Evolutionary conservation across 2,888 invertebrate species (phyloP), one percentile per base, ranked within the genome.

Genomic region (Therioaphis trifolii): DNA sequence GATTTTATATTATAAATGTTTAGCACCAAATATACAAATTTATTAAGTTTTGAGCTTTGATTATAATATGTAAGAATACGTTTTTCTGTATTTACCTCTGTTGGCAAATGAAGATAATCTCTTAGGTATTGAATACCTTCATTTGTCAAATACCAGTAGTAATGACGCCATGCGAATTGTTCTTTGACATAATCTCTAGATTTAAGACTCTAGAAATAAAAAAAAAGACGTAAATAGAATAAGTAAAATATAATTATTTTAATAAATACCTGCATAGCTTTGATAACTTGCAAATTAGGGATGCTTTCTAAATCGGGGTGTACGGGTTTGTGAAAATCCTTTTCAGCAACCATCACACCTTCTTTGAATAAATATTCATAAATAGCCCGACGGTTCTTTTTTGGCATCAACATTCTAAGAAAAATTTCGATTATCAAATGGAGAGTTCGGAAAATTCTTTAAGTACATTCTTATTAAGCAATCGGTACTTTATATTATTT

Each of bases 101-200:
- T 94, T 12, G 99, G 99, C 88, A 99, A 92, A 88, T 99, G 98
- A 86, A 99, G 92, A 90, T 95, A 98, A 88, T 95, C 95, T 86
- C 99, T 92, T 86, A 99, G 91, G 89, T 97, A 99, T 89, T 96
- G 96, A 89, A 99, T 99, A 87, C 99, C 99, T 88, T 98, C 97
- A 89, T 99, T 99, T 86, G 98, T 99, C 87, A 99, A 91, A 90
- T 97, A 97, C 98, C 99, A 99, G 90, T 99, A 99, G 88, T 96
- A 99, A 89, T 99, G 99, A 88, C 99, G 93, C 99, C 99, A 99
- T 5, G 99, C 98, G 90, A 99, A 99, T 90, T 99, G 99, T 91
- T 99, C 99, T 89, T 95, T 96, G n/a, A 99, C 99, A 88, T 94
- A 95, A 85, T 98, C 99, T 89, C 95, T 93, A 4, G 99, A 99